Evolutionary conservation across 2,888 invertebrate species (phyloP), one percentile per base, ranked within the genome.

Genomic region (Emmelina monodactyla): DNA sequence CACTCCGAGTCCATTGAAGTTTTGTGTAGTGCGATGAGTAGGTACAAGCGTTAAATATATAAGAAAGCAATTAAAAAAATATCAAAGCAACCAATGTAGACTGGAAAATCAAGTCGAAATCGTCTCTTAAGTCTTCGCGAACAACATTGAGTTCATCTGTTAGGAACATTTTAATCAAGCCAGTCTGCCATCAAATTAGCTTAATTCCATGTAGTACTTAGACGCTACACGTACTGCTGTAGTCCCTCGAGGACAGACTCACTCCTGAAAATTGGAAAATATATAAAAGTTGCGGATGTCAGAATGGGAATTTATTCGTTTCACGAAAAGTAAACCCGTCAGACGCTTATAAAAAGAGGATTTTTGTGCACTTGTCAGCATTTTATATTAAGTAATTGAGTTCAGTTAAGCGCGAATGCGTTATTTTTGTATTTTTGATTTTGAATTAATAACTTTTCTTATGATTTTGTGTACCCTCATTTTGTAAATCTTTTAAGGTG

Each of bases 401-500:
- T n/a, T n/a, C n/a, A n/a, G n/a, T n/a, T n/a, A n/a, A n/a, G n/a
- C n/a, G n/a, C n/a, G n/a, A n/a, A n/a, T n/a, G n/a, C n/a, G n/a
- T n/a, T n/a, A n/a, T n/a, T n/a, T n/a, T n/a, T n/a, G n/a, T n/a
- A n/a, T n/a, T n/a, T n/a, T n/a, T n/a, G n/a, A n/a, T n/a, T n/a
- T n/a, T n/a, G n/a, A n/a, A n/a, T n/a, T n/a, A n/a, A n/a, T n/a
- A n/a, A n/a, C n/a, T n/a, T n/a, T n/a, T n/a, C n/a, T n/a, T n/a
- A n/a, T n/a, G 19, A 19, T 19, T 6, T 19, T 19, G 9, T 19
- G 9, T 6, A 19, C 19, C 11, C 4, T 29, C 5, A 3, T 22
- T 33, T 7, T 52, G 55, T 10, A 48, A 70, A 70, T 57, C 33
- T 37, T 43, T 37, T 62, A 59, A 36, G 71, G 84, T 44, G 75